phyloP scores from a whole-genome alignment of 2,113 vertebrate species.

The Poeciliopsis prolifica region DNA sequence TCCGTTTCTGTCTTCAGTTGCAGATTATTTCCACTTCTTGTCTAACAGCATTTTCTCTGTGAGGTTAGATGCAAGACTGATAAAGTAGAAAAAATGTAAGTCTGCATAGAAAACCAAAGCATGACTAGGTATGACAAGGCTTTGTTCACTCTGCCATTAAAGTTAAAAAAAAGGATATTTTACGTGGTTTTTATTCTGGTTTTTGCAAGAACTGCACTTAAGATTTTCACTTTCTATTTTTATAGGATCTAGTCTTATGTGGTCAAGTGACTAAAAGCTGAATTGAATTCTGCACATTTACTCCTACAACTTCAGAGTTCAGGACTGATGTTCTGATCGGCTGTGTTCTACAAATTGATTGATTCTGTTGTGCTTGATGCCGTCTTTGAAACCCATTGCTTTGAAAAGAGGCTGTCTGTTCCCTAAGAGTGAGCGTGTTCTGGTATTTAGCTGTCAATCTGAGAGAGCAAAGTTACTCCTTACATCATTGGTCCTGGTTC shows the following conservation, averaged over 20 bases:
- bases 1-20: background rate
- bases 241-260: background rate
- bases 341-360: background rate
- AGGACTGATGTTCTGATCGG: background rate
- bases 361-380: conserved; percentile 5
- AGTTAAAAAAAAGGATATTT: background rate
- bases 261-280: background rate
- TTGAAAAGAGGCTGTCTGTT: background rate
- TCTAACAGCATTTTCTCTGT: background rate
- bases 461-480: conserved; percentile 25
- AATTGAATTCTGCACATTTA: background rate
- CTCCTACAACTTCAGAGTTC: background rate
- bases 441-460: conserved; percentile 30
- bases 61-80: background rate
- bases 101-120: too few relatives aligned
- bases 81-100: too few relatives aligned
- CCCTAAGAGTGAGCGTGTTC: conserved; percentile 22
- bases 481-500: conserved; percentile 50
- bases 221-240: background rate
- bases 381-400: conserved; percentile 1
- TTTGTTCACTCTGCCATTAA: background rate
- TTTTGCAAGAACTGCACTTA: rapidly evolving
- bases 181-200: background rate
- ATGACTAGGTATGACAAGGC: background rate
- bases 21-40: background rate